Conservation (phyloP, 2,113 vertebrate genomes). For the Nematolebias whitei region DNA sequence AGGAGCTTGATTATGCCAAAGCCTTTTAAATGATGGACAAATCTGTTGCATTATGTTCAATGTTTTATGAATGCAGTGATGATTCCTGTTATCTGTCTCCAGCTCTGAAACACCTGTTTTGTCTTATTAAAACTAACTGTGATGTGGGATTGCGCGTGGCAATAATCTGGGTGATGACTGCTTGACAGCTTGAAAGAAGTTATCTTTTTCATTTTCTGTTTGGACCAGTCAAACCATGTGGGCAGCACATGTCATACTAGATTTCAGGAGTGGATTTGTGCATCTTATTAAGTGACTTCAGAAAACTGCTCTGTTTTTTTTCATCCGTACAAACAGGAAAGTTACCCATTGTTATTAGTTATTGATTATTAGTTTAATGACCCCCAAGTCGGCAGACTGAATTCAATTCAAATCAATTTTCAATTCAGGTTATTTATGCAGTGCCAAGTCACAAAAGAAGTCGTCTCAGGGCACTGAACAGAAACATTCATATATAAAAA, state of each 20-base stretch:
- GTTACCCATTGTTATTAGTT: not conserved
- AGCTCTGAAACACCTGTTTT: constrained; percentile 78
- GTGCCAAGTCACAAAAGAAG: too few species aligned
- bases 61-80: constrained; percentile 81
- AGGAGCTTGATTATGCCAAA: constrained; percentile 78
- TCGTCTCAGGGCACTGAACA: too few species aligned
- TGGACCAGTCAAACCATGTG: not conserved
- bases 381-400: too few species aligned
- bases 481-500: too few species aligned
- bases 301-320: not conserved
- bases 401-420: too few species aligned
- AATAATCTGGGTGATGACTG: constrained; percentile 63
- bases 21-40: constrained; percentile 75
- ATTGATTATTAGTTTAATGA: too few species aligned
- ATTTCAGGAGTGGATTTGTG: constrained; percentile 4
- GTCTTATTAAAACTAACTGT: constrained; percentile 78
- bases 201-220: too few species aligned
- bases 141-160: constrained; percentile 68
- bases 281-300: not conserved
- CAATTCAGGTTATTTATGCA: too few species aligned
- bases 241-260: not conserved
- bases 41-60: constrained; percentile 75
- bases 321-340: constrained; percentile 12
- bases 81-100: constrained; percentile 74
- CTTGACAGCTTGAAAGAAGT: constrained; percentile 32